Evolutionary conservation across 2,888 invertebrate genomes (phyloP), one percentile per base, ranked within the genome.

Genomic region (Urechis unicinctus): DNA sequence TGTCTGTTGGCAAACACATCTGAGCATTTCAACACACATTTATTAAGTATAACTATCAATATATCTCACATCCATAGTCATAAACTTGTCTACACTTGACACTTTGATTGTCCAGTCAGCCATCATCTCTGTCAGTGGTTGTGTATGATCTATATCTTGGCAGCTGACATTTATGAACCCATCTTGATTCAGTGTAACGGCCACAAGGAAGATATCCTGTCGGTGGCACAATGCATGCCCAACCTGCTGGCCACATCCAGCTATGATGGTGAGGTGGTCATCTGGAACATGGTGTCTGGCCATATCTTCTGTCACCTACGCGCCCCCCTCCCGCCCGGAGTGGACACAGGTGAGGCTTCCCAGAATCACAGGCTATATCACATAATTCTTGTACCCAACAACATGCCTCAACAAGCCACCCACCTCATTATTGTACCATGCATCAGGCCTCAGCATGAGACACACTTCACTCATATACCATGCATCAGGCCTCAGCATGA

Each of bases 221-320:
- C 74, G 3, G 69, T 78, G 24, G 73, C 77, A 1, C 70, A 72
- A 57, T 74, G 75, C 57, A 70, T 72, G 21, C 73, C 76, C 21
- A 76, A 78, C 60, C 67, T 78, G 26, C 67, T 78, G 50, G 78
- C 78, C 28, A 78, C 78, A 6, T 73, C 75, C 17, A 72, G 76
- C 50, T 78, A 78, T 55, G 77, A 78, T 56, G 78, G 78, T 4
- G 71, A 73, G 55, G 68, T 78, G 21, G 77, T 78, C 52, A 73
- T 78, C 26, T 78, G 78, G 78, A 78, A 78, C 61, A 69, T 78
- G 69, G 71, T 78, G 42, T 77, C 76, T 28, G 78, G 78, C 9
- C 78, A 78, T 63, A 75, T 77, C 41, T 78, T 78, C 65, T 75
- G 74, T 58, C 70, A 73, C 53, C 64, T 77, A 21, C 61, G 59